Percentiles rank a stretch among this genome's conserved stretches.
phyloP scores from a whole-genome alignment of 1,140 invertebrate species.

The Hylaeus volcanicus region DNA sequence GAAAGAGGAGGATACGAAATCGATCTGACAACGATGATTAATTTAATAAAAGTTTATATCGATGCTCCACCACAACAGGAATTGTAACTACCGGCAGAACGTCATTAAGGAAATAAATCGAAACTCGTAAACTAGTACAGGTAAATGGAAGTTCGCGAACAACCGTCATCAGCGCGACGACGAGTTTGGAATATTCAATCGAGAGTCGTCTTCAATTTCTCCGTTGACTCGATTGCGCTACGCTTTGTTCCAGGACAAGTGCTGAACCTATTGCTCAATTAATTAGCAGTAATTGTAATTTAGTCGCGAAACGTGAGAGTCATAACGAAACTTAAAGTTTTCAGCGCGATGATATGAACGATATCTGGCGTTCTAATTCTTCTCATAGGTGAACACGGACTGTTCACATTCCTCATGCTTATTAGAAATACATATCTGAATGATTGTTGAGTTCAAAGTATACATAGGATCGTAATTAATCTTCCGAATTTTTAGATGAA shows the following conservation, averaged over 20 bases:
- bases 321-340: slow-evolving; percentile 27
- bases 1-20: background rate
- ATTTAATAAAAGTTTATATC: background rate
- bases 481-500: no score
- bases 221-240: slow-evolving; percentile 25
- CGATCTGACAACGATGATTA: background rate
- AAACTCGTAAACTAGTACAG: background rate
- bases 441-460: background rate
- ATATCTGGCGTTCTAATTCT: background rate
- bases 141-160: slow-evolving; percentile 10
- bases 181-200: slow-evolving; percentile 39
- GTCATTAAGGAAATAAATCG: background rate
- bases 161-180: slow-evolving; percentile 2
- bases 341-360: slow-evolving; percentile 19
- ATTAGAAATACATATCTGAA: background rate
- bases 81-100: background rate
- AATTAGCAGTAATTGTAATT: slow-evolving; percentile 75
- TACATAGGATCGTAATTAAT: background rate
- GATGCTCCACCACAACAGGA: background rate
- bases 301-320: slow-evolving; percentile 51
- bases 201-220: slow-evolving; percentile 54
- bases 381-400: background rate
- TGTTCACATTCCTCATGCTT: background rate
- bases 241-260: slow-evolving; percentile 36
- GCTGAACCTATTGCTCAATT: slow-evolving; percentile 67